These are phyloP conservation scores for Leptarthrus brevirostris DNA, from an alignment of 2,888 invertebrate genomes.

Conservation along the genomic window DNA sequence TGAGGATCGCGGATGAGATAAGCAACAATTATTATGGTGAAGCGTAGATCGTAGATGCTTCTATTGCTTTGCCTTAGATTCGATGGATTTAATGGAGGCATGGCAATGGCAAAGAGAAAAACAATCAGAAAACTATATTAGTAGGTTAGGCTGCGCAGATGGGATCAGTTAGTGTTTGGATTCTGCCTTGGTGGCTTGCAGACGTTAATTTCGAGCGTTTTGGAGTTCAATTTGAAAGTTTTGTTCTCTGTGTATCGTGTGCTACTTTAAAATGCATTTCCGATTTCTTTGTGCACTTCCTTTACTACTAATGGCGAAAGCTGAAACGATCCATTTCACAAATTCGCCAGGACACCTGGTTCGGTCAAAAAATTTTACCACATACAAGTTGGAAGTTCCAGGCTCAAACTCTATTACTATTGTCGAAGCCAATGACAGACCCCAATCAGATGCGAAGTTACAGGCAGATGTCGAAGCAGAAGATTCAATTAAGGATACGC, in stretches of 20 bases:
- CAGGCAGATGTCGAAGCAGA: neutral
- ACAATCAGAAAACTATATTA: conserved; percentile 57
- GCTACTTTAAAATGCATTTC: conserved; percentile 12
- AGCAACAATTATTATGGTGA: conserved; percentile 41
- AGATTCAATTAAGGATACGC: neutral
- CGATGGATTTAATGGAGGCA: conserved; percentile 22
- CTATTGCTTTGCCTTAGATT: conserved; percentile 18
- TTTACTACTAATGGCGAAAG: conserved; percentile 20
- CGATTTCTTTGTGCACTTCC: neutral
- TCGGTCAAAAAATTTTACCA: conserved; percentile 65
- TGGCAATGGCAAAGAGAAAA: conserved; percentile 40
- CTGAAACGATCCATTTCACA: conserved; percentile 56
- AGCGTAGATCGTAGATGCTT: conserved; percentile 30
- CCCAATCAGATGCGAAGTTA: neutral
- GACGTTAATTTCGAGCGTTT: conserved; percentile 11
- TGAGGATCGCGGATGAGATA: conserved; percentile 11
- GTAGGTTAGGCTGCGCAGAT: conserved; percentile 55
- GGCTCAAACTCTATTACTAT: conserved; percentile 72
- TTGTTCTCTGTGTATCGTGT: neutral
- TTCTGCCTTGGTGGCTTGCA: conserved; percentile 46
- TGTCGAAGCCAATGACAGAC: conserved; percentile 67
- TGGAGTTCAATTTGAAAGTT: conserved; percentile 1
- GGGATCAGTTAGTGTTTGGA: conserved; percentile 56
- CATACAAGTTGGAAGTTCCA: conserved; percentile 71
- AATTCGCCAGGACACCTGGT: conserved; percentile 61